phyloP scores from a whole-genome alignment of 1,140 invertebrate species.

The Oryzaephilus surinamensis region DNA sequence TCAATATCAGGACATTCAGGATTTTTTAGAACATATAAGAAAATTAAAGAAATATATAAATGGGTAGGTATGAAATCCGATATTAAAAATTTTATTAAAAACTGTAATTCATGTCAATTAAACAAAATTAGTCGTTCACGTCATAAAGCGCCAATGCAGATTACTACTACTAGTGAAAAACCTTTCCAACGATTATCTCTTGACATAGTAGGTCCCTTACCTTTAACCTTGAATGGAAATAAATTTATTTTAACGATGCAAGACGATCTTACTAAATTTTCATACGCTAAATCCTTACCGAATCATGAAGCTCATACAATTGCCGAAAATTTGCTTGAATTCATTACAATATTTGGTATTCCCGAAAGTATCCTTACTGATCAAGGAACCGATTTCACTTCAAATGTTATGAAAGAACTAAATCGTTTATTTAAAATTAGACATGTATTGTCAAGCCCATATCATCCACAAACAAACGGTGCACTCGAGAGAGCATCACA shows the following conservation, averaged over 20 bases:
- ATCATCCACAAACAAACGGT: constrained; percentile 31
- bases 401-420: constrained; percentile 12
- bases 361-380: constrained; percentile 28
- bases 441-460: constrained; percentile 16
- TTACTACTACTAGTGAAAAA: constrained; percentile 26
- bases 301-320: constrained; percentile 24
- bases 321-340: constrained; percentile 20
- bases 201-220: constrained; percentile 28
- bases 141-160: constrained; percentile 26
- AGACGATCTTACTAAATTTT: constrained; percentile 28
- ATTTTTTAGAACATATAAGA: constrained; percentile 19
- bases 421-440: constrained; percentile 24
- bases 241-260: constrained; percentile 29
- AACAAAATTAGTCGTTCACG: constrained; percentile 23
- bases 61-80: constrained; percentile 26
- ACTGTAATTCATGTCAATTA: constrained; percentile 22
- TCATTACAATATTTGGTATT: constrained; percentile 26
- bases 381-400: constrained; percentile 23
- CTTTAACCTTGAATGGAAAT: constrained; percentile 17
- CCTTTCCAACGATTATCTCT: constrained; percentile 26
- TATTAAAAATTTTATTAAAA: constrained; percentile 24
- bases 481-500: constrained; percentile 28
- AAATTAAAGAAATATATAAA: constrained; percentile 22
- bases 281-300: constrained; percentile 12
- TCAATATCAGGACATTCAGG: constrained; percentile 23